phyloP scores from a whole-genome alignment of 2,888 invertebrate genomes.

The Cerastis leucographa region DNA sequence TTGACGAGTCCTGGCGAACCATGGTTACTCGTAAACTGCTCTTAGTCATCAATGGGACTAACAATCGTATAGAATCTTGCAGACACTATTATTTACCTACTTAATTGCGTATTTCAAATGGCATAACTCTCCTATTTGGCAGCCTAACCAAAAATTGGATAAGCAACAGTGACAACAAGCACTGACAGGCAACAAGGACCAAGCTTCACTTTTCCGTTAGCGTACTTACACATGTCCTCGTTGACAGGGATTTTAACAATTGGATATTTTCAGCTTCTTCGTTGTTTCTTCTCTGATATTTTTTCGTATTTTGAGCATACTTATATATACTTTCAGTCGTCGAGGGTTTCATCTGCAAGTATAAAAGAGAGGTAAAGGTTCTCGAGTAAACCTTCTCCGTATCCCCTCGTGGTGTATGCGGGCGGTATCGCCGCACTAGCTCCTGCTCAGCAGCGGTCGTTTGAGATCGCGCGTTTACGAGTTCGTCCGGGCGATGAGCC shows the following conservation, averaged over 20 bases:
- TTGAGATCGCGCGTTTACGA: constrained; percentile 72
- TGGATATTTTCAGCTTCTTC: too few relatives aligned
- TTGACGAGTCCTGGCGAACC: not conserved
- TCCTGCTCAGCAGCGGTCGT: constrained; percentile 69
- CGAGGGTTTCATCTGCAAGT: too few relatives aligned
- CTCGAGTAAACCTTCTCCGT: constrained; percentile 39
- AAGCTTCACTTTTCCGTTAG: not conserved
- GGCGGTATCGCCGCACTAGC: constrained; percentile 64
- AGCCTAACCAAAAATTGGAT: not conserved
- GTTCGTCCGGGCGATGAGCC: constrained; percentile 69
- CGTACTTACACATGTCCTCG: not conserved
- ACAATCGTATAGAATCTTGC: not conserved
- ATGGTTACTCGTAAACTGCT: not conserved
- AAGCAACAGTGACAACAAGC: constrained; percentile 3
- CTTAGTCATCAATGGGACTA: not conserved
- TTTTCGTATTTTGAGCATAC: too few relatives aligned
- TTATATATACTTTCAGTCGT: too few relatives aligned
- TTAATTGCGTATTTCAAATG: constrained; percentile 11
- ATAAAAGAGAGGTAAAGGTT: too few relatives aligned
- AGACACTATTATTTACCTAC: not conserved
- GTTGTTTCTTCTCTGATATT: too few relatives aligned
- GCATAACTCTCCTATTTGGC: not conserved
- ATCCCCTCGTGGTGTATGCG: constrained; percentile 30
- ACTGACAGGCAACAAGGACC: not conserved
- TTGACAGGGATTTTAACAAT: not conserved